Percentiles rank a stretch among this genome's conserved stretches.
Conservation (phyloP, 2,888 invertebrate species). For the Lasioglossum vierecki region DNA sequence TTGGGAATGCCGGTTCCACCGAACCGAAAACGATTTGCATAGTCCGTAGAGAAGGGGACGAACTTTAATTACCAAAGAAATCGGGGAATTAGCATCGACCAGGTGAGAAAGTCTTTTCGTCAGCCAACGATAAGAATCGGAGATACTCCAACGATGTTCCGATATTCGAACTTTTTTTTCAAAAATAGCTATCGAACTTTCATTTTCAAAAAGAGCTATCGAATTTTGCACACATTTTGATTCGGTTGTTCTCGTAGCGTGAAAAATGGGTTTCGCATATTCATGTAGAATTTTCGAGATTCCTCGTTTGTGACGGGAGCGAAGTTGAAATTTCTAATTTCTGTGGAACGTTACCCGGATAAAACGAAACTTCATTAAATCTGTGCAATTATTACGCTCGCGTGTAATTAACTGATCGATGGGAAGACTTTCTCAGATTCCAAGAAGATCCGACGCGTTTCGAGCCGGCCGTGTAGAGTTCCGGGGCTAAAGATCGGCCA, state of each 20-base stretch:
- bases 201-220: not conserved
- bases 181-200: not conserved
- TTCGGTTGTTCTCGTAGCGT: not conserved
- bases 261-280: not conserved
- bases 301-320: not conserved
- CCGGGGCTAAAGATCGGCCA: not conserved
- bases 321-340: not conserved
- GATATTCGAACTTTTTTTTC: not conserved
- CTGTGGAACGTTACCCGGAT: not conserved
- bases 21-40: conserved; percentile 53
- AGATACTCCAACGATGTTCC: not conserved
- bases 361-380: not conserved
- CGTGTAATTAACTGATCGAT: not conserved
- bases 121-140: not conserved
- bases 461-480: not conserved
- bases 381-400: not conserved
- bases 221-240: not conserved
- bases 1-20: conserved; percentile 28
- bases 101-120: conserved; percentile 12
- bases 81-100: not conserved
- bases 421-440: not conserved
- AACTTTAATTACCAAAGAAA: conserved; percentile 40
- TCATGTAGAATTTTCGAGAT: not conserved
- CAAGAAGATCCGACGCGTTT: not conserved
- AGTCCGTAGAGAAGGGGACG: not conserved